Base-by-base conservation (phyloP, 2,888 invertebrate genomes). In the Strigamia transsilvanica region DNA sequence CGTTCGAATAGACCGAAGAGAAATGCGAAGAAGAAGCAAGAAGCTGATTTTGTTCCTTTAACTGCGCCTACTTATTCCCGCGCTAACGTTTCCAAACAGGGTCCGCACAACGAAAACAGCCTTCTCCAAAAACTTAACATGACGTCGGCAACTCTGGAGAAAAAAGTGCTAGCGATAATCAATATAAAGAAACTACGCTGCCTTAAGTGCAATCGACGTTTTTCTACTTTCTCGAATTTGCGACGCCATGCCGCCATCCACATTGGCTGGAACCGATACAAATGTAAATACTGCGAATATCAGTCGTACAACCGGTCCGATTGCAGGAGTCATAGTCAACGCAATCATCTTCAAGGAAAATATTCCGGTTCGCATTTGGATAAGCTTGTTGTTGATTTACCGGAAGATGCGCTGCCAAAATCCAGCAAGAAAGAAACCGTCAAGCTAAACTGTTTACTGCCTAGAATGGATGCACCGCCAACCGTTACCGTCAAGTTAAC, bases 251-350 rank as follows among this genome's bases (percentile, higher is more conserved):
- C 92, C 88, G 91, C 93, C 0, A 86, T 88, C 4, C 93, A 94
- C 86, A 91, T 92, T 83, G 92, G 92, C 83, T 93, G 93, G 92
- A 91, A 92, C 85, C 90, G 93, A 38, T 95, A 92, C 86, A 92
- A 93, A 82, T 95, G 95, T 86, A 92, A 91, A 85, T 87, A 92
- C 21, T 95, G 95, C 87, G 90, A 91, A 80, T 94, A 82, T 23
- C 83, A 82, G 34, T 79, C 83, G 5, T 83, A 83, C 82, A 80
- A 41, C 32, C 79, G 83, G 1, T 83, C 83, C 27, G 79, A 82
- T 12, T 82, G 82, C 80, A 61, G 83, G 10, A 79, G 23, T 34
- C 83, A 83, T 73, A 77, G 82, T 32, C 66, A 82, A 42, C 77
- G 82, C n/a, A 66, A 61, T 32, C 83, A 83, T 46, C 32, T 80